Percentiles rank a stretch among this genome's conserved stretches.
Conservation (phyloP, 2,888 invertebrate species). For the Phyllotreta cruciferae region DNA sequence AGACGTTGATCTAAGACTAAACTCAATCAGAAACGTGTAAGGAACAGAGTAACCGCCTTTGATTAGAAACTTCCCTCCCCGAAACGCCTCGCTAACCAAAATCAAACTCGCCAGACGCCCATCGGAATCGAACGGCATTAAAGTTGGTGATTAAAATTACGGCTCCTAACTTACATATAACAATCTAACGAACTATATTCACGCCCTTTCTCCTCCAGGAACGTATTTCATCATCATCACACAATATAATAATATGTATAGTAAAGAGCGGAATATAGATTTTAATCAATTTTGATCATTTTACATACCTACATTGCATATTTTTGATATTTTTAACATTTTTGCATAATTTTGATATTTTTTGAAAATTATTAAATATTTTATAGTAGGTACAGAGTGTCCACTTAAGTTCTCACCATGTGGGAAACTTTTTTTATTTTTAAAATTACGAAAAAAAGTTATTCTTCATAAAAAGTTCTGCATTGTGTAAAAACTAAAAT, state of each 20-base stretch:
- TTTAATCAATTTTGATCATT: too few species aligned
- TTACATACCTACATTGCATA: too few species aligned
- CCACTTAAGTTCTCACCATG: too few species aligned
- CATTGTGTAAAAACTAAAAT: too few species aligned
- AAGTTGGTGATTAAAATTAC: constrained; percentile 53
- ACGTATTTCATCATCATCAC: background rate
- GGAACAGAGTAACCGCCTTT: constrained; percentile 14
- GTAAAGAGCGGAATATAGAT: too few species aligned
- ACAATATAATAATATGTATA: background rate
- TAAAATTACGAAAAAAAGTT: too few species aligned
- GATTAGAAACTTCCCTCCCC: background rate
- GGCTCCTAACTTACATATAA: constrained; percentile 48
- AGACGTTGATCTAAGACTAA: background rate
- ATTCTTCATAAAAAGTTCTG: too few species aligned
- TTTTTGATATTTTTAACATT: too few species aligned
- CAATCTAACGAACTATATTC: constrained; percentile 43
- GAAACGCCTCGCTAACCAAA: constrained; percentile 13
- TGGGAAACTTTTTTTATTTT: too few species aligned
- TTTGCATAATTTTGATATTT: too few species aligned
- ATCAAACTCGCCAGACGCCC: constrained; percentile 10
- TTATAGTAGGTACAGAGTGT: too few species aligned
- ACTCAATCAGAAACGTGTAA: constrained; percentile 3
- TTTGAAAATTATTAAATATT: too few species aligned
- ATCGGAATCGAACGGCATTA: constrained; percentile 36
- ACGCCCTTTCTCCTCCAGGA: constrained; percentile 28